phyloP scores from a whole-genome alignment of 2,888 invertebrate genomes.

The Amblyteles armatorius region DNA sequence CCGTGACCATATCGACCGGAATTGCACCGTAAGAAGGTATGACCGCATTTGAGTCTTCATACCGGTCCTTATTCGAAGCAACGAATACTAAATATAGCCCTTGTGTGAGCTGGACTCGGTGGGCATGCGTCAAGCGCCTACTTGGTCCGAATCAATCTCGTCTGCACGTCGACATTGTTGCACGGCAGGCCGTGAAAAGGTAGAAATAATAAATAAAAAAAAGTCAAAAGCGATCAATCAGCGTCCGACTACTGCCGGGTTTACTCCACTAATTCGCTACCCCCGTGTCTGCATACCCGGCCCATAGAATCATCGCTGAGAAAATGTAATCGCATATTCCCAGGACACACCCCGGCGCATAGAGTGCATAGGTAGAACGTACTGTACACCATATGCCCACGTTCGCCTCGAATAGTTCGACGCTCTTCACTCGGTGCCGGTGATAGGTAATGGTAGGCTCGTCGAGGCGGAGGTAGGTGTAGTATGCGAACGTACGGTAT shows the following conservation, averaged over 20 bases:
- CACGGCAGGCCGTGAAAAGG: neutral
- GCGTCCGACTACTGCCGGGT: slow-evolving; percentile 29
- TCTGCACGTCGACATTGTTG: neutral
- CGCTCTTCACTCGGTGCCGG: slow-evolving; percentile 49
- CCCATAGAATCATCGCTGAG: slow-evolving; percentile 55
- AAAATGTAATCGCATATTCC: slow-evolving; percentile 63
- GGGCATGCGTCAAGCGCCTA: neutral
- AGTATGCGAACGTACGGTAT: slow-evolving; percentile 56
- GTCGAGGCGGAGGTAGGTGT: slow-evolving; percentile 64
- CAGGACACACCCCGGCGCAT: slow-evolving; percentile 61
- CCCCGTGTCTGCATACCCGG: slow-evolving; percentile 60
- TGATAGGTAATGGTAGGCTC: slow-evolving; percentile 68
- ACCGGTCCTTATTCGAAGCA: neutral
- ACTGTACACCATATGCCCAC: slow-evolving; percentile 58
- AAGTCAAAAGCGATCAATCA: neutral
- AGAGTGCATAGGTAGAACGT: slow-evolving; percentile 30
- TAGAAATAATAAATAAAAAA: neutral
- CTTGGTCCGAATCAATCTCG: neutral
- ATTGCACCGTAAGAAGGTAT: neutral
- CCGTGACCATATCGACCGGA: neutral
- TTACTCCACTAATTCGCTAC: slow-evolving; percentile 47
- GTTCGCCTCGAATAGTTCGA: slow-evolving; percentile 48
- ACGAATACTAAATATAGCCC: neutral
- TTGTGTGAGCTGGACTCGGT: neutral
- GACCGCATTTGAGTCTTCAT: neutral